Evolutionary conservation across 2,888 invertebrate genomes (phyloP).

Genomic region (Drosophila pseudotalamancana): DNA sequence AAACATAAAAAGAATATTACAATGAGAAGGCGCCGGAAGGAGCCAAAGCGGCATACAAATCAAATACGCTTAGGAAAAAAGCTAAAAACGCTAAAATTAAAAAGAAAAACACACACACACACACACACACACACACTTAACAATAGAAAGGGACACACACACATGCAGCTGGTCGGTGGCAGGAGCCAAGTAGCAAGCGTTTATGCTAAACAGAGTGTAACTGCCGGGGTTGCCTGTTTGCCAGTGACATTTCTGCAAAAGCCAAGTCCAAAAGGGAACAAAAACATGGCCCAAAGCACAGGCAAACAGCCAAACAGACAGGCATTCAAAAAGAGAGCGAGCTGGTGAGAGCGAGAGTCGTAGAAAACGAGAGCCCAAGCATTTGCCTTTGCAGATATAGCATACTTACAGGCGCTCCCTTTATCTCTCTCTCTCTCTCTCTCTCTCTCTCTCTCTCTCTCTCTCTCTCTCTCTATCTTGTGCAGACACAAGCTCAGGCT

Average conservation of each 20-base stretch:
- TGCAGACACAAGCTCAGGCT: background rate
- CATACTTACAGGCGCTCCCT: conserved; percentile 47
- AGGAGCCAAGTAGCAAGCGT: conserved; percentile 79
- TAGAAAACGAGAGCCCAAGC: background rate
- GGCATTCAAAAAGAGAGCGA: conserved; percentile 8
- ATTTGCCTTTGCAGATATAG: conserved; percentile 60
- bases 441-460: conserved; percentile 18
- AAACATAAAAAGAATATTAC: conserved; percentile 25
- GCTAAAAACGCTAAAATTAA: conserved; percentile 64
- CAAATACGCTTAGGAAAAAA: conserved; percentile 68
- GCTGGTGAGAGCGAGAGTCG: background rate
- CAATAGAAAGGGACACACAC: conserved; percentile 53
- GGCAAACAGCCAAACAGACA: conserved; percentile 13
- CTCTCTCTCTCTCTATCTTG: conserved; percentile 14
- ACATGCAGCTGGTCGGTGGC: conserved; percentile 32
- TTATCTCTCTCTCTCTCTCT: conserved; percentile 23
- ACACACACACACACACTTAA: conserved; percentile 1
- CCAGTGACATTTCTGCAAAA: conserved; percentile 77
- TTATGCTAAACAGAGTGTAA: conserved; percentile 81
- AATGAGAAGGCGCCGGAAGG: conserved; percentile 26
- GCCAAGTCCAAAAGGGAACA: conserved; percentile 60
- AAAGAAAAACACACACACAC: conserved; percentile 51
- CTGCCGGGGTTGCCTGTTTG: conserved; percentile 78
- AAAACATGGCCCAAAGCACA: conserved; percentile 55
- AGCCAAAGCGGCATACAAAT: conserved; percentile 61